phyloP scores from a whole-genome alignment of 2,113 vertebrate genomes.

The Rhodinocichla rosea region DNA sequence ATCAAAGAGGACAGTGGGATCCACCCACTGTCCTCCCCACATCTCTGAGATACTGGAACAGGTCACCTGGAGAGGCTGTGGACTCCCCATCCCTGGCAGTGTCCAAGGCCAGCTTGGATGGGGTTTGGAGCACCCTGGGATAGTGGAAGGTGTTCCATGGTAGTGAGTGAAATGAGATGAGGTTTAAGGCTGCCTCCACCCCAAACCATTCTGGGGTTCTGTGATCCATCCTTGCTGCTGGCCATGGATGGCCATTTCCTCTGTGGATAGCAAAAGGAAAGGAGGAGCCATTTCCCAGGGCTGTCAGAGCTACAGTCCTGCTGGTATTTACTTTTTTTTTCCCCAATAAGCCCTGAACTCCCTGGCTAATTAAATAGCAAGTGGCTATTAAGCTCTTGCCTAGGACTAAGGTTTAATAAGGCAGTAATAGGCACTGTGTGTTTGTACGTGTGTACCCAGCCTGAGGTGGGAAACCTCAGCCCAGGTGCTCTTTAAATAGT shows the following conservation, averaged over 20 bases:
- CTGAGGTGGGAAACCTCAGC: slow-evolving; percentile 3
- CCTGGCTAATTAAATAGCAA: slow-evolving; percentile 60
- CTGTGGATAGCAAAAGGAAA: rapidly evolving
- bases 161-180: rapidly evolving
- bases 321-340: background rate
- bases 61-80: rapidly evolving
- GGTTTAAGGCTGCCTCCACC: background rate
- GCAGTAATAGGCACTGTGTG: background rate
- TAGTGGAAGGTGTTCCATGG: background rate
- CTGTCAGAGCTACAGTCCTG: background rate
- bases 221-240: background rate
- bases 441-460: background rate
- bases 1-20: background rate
- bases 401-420: slow-evolving; percentile 59
- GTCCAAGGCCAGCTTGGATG: rapidly evolving
- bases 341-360: background rate
- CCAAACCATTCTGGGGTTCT: background rate
- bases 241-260: background rate
- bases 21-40: background rate
- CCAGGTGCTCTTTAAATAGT: slow-evolving; percentile 28
- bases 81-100: background rate
- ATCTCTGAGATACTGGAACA: background rate
- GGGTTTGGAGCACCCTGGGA: background rate
- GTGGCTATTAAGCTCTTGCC: slow-evolving; percentile 61
- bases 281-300: background rate